Percentiles rank a stretch among this genome's conserved stretches.
Evolutionary conservation across 2,797 vertebrate species (phyloP).

Genomic region (Macropus fuliginosus): DNA sequence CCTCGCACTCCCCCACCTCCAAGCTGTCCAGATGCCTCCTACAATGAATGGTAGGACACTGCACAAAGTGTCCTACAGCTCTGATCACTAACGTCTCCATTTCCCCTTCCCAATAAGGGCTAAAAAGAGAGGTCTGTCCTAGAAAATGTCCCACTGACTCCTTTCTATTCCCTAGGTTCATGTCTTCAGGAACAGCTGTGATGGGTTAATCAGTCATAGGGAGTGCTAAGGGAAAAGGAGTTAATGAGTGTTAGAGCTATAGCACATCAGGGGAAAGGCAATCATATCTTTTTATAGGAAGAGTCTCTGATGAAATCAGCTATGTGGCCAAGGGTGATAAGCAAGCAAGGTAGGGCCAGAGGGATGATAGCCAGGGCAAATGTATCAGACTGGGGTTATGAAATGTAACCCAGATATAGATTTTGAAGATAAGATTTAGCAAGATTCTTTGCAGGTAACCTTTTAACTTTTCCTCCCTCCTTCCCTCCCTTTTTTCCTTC

Average conservation of each 20-base stretch:
- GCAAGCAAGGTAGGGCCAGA: not conserved
- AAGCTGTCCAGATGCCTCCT: not conserved
- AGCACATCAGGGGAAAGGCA: not conserved
- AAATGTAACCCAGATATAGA: not conserved
- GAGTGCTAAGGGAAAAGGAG: not conserved
- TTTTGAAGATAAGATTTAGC: not conserved
- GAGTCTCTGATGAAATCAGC: not conserved
- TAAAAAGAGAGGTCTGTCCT: not conserved
- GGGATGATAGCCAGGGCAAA: not conserved
- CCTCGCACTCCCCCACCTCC: not conserved
- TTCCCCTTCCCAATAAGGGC: not conserved
- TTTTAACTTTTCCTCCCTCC: not conserved
- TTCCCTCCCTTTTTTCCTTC: not conserved
- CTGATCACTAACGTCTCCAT: not conserved
- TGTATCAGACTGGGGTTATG: not conserved
- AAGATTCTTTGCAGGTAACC: not conserved
- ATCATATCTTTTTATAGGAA: not conserved
- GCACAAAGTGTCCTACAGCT: not conserved
- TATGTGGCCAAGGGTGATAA: not conserved
- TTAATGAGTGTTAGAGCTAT: not conserved
- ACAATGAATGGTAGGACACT: not conserved
- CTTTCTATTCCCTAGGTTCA: not conserved
- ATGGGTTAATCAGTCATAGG: not conserved
- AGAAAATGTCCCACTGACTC: not conserved
- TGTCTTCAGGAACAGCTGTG: not conserved